Percentiles rank a stretch among this genome's conserved stretches.
phyloP scores from a whole-genome alignment of 64 coral and sea anemone species.

The Pocillopora damicornis region DNA sequence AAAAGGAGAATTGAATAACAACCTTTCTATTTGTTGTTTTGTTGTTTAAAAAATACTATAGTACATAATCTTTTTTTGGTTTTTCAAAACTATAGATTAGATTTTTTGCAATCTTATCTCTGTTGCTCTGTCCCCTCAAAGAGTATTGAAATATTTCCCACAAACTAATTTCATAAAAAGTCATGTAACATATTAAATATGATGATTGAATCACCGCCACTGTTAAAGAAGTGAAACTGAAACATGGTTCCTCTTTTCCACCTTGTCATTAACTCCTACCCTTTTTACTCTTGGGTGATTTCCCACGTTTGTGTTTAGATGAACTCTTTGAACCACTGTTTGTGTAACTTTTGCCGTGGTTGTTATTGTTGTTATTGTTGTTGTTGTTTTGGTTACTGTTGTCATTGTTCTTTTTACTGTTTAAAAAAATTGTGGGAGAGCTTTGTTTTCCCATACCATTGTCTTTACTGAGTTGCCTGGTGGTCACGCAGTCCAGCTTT shows the following conservation, averaged over 20 bases:
- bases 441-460: slow-evolving; percentile 37
- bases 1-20: too few species aligned
- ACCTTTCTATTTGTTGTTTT: neutral
- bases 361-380: slow-evolving; percentile 15
- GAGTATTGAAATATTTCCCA: slow-evolving; percentile 11
- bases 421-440: neutral
- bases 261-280: neutral
- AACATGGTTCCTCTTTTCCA: neutral
- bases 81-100: slow-evolving; percentile 32
- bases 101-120: slow-evolving; percentile 3
- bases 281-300: slow-evolving; percentile 32
- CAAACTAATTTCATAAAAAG: neutral
- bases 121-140: neutral
- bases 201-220: neutral
- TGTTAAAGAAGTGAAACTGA: neutral
- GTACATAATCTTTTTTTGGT: slow-evolving; percentile 5
- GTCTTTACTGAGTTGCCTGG: slow-evolving; percentile 19
- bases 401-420: neutral
- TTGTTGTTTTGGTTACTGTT: slow-evolving; percentile 32
- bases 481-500: slow-evolving; percentile 9
- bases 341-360: neutral
- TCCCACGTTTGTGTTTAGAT: neutral
- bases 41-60: slow-evolving; percentile 32
- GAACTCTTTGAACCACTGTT: neutral
- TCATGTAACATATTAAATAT: neutral